These are phyloP conservation scores for Gonioctena quinquepunctata DNA, from an alignment of 1,140 invertebrate genomes.

Conservation along the genomic window DNA sequence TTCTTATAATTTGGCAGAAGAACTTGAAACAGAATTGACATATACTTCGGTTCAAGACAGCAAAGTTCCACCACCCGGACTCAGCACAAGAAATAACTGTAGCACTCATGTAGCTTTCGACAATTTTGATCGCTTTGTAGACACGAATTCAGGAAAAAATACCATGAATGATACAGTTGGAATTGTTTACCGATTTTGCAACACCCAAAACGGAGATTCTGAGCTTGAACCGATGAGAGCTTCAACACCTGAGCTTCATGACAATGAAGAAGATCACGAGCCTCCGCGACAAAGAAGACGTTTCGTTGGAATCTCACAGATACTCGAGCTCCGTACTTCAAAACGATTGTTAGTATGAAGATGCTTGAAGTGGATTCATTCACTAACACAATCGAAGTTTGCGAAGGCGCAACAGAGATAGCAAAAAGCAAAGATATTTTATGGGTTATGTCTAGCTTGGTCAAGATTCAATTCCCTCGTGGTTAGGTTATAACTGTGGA, in stretches of 20 bases:
- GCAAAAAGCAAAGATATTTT: slow-evolving; percentile 20
- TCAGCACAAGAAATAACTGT: slow-evolving; percentile 22
- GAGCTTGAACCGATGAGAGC: neutral
- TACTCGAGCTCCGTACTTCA: neutral
- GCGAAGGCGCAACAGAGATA: slow-evolving; percentile 18
- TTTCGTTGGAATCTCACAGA: slow-evolving; percentile 28
- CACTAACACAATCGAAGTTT: slow-evolving; percentile 4
- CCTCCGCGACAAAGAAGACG: slow-evolving; percentile 29
- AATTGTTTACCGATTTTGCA: slow-evolving; percentile 33
- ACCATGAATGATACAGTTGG: slow-evolving; percentile 58
- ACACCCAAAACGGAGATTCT: neutral
- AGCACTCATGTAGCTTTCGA: slow-evolving; percentile 54
- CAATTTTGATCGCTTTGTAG: slow-evolving; percentile 56
- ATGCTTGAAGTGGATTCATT: slow-evolving; percentile 9
- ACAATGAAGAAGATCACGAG: neutral
- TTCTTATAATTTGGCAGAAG: slow-evolving; percentile 45
- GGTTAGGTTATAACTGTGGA: slow-evolving; percentile 8
- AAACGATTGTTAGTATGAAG: slow-evolving; percentile 1
- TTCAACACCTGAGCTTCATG: neutral
- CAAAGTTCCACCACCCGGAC: slow-evolving; percentile 34
- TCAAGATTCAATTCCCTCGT: slow-evolving; percentile 7
- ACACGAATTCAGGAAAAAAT: slow-evolving; percentile 54
- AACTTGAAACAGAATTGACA: slow-evolving; percentile 48
- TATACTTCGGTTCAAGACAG: slow-evolving; percentile 20
- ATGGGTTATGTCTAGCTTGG: slow-evolving; percentile 24